phyloP scores from a whole-genome alignment of 2,113 vertebrate genomes.

The Hassar affinis region DNA sequence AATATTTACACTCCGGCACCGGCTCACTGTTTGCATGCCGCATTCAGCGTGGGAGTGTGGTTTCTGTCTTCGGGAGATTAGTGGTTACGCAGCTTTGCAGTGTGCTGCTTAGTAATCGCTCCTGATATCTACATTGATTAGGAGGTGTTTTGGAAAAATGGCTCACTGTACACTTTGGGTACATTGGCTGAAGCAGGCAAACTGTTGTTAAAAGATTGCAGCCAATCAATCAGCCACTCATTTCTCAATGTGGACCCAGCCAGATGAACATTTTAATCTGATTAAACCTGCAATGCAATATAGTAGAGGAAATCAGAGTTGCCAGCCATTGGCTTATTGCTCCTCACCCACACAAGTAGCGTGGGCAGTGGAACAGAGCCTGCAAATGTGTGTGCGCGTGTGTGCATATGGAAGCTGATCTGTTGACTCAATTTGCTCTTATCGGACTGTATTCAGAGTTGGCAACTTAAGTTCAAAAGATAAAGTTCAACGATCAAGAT shows the following conservation, averaged over 20 bases:
- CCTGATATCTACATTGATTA: conserved; percentile 34
- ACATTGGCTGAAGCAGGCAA: conserved; percentile 19
- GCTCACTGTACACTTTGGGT: conserved; percentile 33
- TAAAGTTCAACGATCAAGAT: background rate
- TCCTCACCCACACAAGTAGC: conserved; percentile 39
- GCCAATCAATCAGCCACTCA: conserved; percentile 48
- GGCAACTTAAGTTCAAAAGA: background rate
- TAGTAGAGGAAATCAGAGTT: conserved; percentile 54
- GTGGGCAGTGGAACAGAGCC: conserved; percentile 25
- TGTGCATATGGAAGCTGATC: background rate
- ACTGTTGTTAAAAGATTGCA: conserved; percentile 33
- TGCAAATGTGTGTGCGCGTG: conserved; percentile 14
- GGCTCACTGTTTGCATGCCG: background rate
- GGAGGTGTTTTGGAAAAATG: background rate
- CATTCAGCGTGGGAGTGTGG: background rate
- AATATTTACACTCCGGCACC: background rate
- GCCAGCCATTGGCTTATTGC: conserved; percentile 48
- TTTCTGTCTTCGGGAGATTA: background rate
- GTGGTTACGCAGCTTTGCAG: background rate
- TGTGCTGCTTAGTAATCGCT: background rate
- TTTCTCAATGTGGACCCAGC: conserved; percentile 37
- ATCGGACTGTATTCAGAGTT: background rate
- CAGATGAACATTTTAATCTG: conserved; percentile 51
- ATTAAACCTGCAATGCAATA: conserved; percentile 55
- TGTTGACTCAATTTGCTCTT: background rate